phyloP scores from a whole-genome alignment of 2,888 invertebrate genomes.

The Meteorus cinctellus region DNA sequence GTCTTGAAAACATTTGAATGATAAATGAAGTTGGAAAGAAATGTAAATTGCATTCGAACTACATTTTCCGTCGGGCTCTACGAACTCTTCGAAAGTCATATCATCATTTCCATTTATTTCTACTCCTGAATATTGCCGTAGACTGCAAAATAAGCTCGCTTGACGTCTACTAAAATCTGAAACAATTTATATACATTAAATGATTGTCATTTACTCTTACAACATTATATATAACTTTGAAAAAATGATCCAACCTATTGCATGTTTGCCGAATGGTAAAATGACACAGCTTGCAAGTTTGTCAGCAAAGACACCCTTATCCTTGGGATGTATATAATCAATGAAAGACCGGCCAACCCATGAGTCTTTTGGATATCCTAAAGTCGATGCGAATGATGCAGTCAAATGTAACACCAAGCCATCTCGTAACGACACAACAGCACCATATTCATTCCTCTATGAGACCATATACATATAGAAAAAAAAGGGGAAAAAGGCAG shows the following conservation, averaged over 20 bases:
- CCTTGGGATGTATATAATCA: constrained; percentile 88
- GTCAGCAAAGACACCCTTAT: constrained; percentile 83
- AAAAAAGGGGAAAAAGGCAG: not conserved
- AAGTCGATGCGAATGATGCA: constrained; percentile 78
- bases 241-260: constrained; percentile 54
- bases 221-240: too few species aligned
- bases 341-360: constrained; percentile 91
- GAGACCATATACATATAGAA: constrained; percentile 37
- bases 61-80: not conserved
- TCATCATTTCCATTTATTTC: constrained; percentile 35
- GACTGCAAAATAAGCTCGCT: constrained; percentile 77
- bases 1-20: constrained; percentile 77
- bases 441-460: constrained; percentile 83
- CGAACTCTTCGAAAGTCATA: constrained; percentile 44
- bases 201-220: too few species aligned
- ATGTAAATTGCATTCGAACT: constrained; percentile 77
- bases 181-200: not conserved
- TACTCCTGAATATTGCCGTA: constrained; percentile 78
- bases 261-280: constrained; percentile 76
- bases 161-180: constrained; percentile 55
- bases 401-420: constrained; percentile 87
- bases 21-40: constrained; percentile 83
- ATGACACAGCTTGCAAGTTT: constrained; percentile 82
- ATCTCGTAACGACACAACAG: constrained; percentile 88
- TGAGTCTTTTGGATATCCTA: constrained; percentile 88